phyloP scores from a whole-genome alignment of 2,797 vertebrate genomes.

The Typhlichthys subterraneus region DNA sequence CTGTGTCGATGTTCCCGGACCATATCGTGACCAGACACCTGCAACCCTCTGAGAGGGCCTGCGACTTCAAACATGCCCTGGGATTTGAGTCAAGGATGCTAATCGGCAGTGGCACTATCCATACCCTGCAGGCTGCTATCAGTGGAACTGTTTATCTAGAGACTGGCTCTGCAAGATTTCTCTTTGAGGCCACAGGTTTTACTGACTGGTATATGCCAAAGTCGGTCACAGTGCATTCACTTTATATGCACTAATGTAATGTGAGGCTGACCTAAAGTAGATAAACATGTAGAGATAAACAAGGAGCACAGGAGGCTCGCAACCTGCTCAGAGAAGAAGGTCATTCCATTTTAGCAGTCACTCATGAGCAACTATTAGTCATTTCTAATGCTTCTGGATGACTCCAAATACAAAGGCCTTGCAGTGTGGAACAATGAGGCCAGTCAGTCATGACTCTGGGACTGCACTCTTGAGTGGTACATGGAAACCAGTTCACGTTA shows the following conservation, averaged over 20 bases:
- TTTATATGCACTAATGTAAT: slow-evolving; percentile 5
- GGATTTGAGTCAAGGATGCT: slow-evolving; percentile 69
- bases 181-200: slow-evolving; percentile 32
- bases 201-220: slow-evolving; percentile 28
- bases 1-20: slow-evolving; percentile 51
- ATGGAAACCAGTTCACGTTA: too few species aligned
- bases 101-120: slow-evolving; percentile 64
- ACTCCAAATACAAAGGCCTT: too few species aligned
- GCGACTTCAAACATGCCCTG: slow-evolving; percentile 60
- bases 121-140: slow-evolving; percentile 53
- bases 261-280: slow-evolving; percentile 1
- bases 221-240: slow-evolving; percentile 10
- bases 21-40: slow-evolving; percentile 71
- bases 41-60: slow-evolving; percentile 62
- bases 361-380: slow-evolving; percentile 5
- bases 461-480: too few species aligned
- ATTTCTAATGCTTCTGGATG: not conserved
- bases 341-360: not conserved
- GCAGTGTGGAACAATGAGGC: too few species aligned
- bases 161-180: slow-evolving; percentile 38
- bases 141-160: slow-evolving; percentile 42
- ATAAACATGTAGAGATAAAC: not conserved
- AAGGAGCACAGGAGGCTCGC: not conserved
- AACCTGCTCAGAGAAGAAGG: slow-evolving; percentile 3
- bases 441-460: too few species aligned